Evolutionary conservation across 2,797 vertebrate species (phyloP).

Genomic region (Dipus sagitta): DNA sequence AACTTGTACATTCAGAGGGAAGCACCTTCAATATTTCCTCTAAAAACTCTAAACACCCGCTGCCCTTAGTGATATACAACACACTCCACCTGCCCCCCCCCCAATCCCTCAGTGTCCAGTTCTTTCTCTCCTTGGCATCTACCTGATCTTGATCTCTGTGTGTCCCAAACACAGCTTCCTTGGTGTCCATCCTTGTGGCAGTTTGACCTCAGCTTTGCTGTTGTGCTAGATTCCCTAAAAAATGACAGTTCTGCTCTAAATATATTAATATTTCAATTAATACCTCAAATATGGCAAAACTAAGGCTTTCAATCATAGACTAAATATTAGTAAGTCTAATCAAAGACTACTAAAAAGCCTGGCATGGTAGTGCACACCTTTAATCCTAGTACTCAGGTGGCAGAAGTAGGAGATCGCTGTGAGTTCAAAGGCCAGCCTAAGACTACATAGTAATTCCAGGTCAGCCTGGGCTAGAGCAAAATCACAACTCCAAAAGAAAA

Average conservation of each 20-base stretch:
- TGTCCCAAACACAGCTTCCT: constrained; percentile 83
- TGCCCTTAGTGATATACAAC: constrained; percentile 22
- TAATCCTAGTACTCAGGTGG: no score
- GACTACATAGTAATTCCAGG: no score
- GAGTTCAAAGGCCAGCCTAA: no score
- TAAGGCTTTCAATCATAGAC: constrained; percentile 58
- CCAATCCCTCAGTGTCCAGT: constrained; percentile 29
- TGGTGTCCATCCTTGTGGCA: constrained; percentile 82
- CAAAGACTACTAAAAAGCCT: constrained; percentile 46
- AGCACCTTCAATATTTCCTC: constrained; percentile 68
- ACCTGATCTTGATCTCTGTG: constrained; percentile 83
- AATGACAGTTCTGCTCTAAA: constrained; percentile 84
- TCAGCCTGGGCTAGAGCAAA: no score
- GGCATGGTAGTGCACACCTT: neutral
- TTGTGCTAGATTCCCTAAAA: constrained; percentile 84
- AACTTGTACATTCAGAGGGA: constrained; percentile 36
- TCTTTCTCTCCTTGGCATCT: constrained; percentile 76
- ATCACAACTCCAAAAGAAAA: no score
- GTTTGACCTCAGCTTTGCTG: constrained; percentile 86
- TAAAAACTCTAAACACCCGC: constrained; percentile 63
- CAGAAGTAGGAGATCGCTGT: no score
- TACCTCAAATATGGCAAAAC: constrained; percentile 76
- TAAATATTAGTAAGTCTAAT: constrained; percentile 66
- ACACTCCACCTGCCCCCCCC: constrained; percentile 13
- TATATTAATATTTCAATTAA: constrained; percentile 80